These are phyloP conservation scores for Yponomeuta sedellus DNA, from an alignment of 2,888 invertebrate genomes.

Conservation along the genomic window DNA sequence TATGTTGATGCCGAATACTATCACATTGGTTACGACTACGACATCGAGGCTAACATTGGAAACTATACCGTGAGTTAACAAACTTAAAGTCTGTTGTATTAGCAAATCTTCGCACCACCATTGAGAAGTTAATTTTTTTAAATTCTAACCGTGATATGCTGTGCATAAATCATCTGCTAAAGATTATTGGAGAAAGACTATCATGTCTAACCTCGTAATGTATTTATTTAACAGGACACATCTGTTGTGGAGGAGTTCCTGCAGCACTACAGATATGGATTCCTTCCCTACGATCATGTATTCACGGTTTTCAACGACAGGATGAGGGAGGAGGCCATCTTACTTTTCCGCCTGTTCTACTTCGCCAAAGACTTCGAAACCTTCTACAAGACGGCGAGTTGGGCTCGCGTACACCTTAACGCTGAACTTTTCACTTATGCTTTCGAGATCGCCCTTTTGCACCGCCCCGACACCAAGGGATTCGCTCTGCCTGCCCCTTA, in stretches of 20 bases:
- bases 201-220: not conserved
- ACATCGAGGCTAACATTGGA: slow-evolving; percentile 52
- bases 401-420: slow-evolving; percentile 76
- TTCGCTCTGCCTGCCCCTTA: slow-evolving; percentile 80
- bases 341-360: slow-evolving; percentile 75
- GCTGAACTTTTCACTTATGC: slow-evolving; percentile 79
- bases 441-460: slow-evolving; percentile 75
- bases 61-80: slow-evolving; percentile 49
- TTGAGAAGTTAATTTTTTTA: too few relatives aligned
- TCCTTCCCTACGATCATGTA: slow-evolving; percentile 63
- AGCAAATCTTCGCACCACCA: too few relatives aligned
- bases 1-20: slow-evolving; percentile 49
- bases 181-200: too few relatives aligned
- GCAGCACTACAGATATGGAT: slow-evolving; percentile 51
- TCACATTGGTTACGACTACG: slow-evolving; percentile 47
- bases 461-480: slow-evolving; percentile 75
- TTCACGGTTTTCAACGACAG: slow-evolving; percentile 70
- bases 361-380: slow-evolving; percentile 78
- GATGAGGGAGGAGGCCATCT: slow-evolving; percentile 64
- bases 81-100: too few relatives aligned
- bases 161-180: too few relatives aligned
- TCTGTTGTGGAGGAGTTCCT: slow-evolving; percentile 62
- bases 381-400: slow-evolving; percentile 76
- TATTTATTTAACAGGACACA: slow-evolving; percentile 47
- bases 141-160: too few relatives aligned